Base-by-base conservation (phyloP, 92 coral and sea anemone genomes). In the Plumapathes pennacea region DNA sequence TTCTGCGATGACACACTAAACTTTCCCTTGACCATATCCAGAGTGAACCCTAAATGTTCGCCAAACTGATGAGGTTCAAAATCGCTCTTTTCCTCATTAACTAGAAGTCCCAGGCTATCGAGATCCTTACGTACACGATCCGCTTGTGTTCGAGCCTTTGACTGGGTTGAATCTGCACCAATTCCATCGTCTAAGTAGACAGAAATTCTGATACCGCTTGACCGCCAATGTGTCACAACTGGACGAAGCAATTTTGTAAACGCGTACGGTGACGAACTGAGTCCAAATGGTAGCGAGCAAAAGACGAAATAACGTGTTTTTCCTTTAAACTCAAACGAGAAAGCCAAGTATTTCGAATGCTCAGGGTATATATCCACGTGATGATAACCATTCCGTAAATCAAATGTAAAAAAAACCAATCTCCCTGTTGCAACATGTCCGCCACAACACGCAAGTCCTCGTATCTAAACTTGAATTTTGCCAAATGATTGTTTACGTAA, bases 161-260 rank as follows among this genome's bases (percentile, higher is more conserved):
- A 37, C 25, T 46, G 58, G 42, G 79, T 48, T 38, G 60, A 52
- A 60, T 72, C 55, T 51, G 64, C 50, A 23, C 53, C 78, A 50
- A 78, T 48, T 18, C 85, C 78, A 39, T 78, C 73, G 50, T 78
- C 85, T 25, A 69, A 57, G 27, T 78, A 69, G 45, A 64, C 49
- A 23, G 64, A 38, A 36, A 60, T 69, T 15, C 67, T 53, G 29
- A 68, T 69, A 14, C 78, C 73, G 37, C 48, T 36, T 8, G 54
- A 61, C 64, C 57, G 43, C 62, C 80, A 57, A 32, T 60, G 67
- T 45, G 67, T 10, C 18, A 60, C 67, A 60, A 60, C 67, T 31
- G 67, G 67, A 18, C 54, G 29, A 3, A 60, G 4, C 41, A 42
- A 30, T 29, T 60, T 60, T 29, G 54, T 60, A 43, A 60, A 60